These are phyloP conservation scores for Epistrophe eligans DNA, from an alignment of 2,888 invertebrate genomes.

Conservation along the genomic window DNA sequence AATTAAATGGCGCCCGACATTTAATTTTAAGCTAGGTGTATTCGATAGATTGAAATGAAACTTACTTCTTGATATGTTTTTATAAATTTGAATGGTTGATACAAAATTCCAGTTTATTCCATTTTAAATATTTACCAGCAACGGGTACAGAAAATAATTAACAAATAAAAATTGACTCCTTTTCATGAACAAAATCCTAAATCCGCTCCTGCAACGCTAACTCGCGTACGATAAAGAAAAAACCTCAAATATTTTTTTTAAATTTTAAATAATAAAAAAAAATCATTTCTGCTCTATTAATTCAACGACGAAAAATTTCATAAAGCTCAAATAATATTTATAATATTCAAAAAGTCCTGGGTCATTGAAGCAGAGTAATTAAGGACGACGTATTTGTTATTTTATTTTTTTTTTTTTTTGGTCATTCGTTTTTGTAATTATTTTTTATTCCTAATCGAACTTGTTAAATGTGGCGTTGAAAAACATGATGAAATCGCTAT, in stretches of 20 bases:
- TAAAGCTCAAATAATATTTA: constrained; percentile 9
- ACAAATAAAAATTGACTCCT: too few species aligned
- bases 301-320: constrained; percentile 27
- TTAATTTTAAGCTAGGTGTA: too few species aligned
- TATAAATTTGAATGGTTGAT: too few species aligned
- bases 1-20: too few species aligned
- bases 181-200: too few species aligned
- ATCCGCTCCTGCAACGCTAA: too few species aligned
- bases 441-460: constrained; percentile 54
- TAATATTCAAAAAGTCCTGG: constrained; percentile 24
- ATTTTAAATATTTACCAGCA: too few species aligned
- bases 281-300: constrained; percentile 40
- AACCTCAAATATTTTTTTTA: background rate
- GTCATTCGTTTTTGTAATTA: background rate
- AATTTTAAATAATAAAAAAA: background rate
- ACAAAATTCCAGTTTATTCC: too few species aligned
- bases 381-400: constrained; percentile 10
- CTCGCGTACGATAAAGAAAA: background rate
- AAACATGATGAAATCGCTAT: constrained; percentile 58
- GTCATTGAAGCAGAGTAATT: constrained; percentile 43
- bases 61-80: too few species aligned
- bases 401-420: constrained; percentile 1
- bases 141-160: too few species aligned
- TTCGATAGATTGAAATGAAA: too few species aligned
- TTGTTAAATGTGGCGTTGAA: constrained; percentile 20